These are phyloP conservation scores for Xiphophorus hellerii DNA, from an alignment of 2,113 vertebrate genomes.

Conservation along the genomic window DNA sequence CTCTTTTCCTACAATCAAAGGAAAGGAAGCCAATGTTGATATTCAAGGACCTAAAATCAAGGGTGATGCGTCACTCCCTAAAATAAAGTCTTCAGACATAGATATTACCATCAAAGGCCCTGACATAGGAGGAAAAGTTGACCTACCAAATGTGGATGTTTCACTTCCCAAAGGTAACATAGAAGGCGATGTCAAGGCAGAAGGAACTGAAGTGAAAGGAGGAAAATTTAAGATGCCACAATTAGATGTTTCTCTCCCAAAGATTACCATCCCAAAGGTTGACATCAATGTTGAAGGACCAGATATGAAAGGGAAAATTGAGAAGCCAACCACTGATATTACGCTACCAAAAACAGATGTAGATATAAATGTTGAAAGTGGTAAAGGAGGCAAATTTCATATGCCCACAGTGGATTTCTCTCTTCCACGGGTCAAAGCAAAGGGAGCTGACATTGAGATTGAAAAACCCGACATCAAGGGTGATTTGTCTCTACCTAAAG, in stretches of 20 bases:
- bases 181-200: conserved; percentile 20
- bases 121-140: conserved; percentile 27
- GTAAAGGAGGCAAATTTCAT: conserved; percentile 60
- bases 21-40: conserved; percentile 21
- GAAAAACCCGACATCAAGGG: conserved; percentile 48
- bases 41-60: conserved; percentile 45
- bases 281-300: conserved; percentile 26
- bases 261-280: conserved; percentile 16
- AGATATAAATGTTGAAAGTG: conserved; percentile 11
- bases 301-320: conserved; percentile 26
- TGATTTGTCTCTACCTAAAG: conserved; percentile 63
- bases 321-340: conserved; percentile 35
- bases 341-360: conserved; percentile 37
- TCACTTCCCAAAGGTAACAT: conserved; percentile 63
- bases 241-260: conserved; percentile 45
- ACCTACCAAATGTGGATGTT: conserved; percentile 47
- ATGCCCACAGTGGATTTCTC: conserved; percentile 70
- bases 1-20: conserved; percentile 68
- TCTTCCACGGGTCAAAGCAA: conserved; percentile 65
- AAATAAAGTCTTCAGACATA: conserved; percentile 35
- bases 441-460: conserved; percentile 35
- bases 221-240: conserved; percentile 45
- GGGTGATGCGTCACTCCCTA: conserved; percentile 64
- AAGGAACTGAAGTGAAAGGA: conserved; percentile 36
- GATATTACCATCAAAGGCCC: not conserved